These are phyloP conservation scores for Arctocebus calabarensis DNA, from an alignment of 2,797 vertebrate genomes.

Conservation along the genomic window DNA sequence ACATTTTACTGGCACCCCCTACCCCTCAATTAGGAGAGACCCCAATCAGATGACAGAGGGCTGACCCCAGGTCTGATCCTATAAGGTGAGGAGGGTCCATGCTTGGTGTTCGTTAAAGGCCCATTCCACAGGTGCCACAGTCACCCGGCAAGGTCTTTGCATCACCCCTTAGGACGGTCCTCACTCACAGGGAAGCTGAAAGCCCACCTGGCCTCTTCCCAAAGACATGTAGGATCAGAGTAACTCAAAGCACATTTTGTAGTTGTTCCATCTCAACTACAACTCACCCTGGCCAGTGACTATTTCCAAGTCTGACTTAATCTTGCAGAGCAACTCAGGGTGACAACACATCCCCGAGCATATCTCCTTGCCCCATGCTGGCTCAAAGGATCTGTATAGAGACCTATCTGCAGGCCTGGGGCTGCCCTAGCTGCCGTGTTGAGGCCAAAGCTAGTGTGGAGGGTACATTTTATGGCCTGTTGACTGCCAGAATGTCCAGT, in stretches of 20 bases:
- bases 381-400: neutral
- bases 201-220: neutral
- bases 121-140: too few species aligned
- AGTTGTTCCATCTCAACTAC: neutral
- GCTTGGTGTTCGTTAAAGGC: neutral
- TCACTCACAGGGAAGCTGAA: neutral
- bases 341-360: neutral
- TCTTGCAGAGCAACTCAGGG: neutral
- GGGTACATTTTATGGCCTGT: neutral
- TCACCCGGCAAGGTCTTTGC: neutral
- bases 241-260: neutral
- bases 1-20: neutral
- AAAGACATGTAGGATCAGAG: neutral
- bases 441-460: neutral
- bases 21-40: neutral
- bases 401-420: neutral
- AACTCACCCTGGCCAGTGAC: neutral
- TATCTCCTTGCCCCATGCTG: rapidly evolving
- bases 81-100: neutral
- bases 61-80: neutral
- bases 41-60: neutral
- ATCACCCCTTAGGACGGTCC: neutral
- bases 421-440: neutral
- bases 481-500: neutral
- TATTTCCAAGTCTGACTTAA: neutral